Evolutionary conservation across 2,888 invertebrate genomes (phyloP).

Genomic region (Phaedon cochleariae): DNA sequence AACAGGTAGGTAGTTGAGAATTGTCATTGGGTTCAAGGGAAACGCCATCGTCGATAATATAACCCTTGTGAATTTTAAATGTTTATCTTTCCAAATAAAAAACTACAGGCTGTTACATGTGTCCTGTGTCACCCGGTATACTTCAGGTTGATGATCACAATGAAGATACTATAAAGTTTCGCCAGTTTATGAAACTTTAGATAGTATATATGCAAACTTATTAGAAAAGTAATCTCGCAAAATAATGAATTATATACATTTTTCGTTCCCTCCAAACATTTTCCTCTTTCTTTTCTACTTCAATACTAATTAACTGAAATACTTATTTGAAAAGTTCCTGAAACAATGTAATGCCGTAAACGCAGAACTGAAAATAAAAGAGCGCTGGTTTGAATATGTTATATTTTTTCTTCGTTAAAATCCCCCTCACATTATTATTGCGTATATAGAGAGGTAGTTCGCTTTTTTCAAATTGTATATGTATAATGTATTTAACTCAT

Average conservation of each 20-base stretch:
- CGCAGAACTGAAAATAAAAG: conserved; percentile 34
- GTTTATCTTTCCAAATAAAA: no score
- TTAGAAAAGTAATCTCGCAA: conserved; percentile 50
- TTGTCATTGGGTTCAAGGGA: no score
- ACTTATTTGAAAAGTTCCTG: conserved; percentile 44
- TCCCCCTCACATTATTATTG: conserved; percentile 31
- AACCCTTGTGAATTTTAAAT: no score
- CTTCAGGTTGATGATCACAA: no score
- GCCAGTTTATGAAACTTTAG: background rate
- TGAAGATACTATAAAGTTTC: no score
- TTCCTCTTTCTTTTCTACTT: conserved; percentile 42
- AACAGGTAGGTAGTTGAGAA: no score
- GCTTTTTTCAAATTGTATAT: conserved; percentile 16
- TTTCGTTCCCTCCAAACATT: conserved; percentile 41
- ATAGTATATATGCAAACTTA: conserved; percentile 36
- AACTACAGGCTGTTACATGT: no score
- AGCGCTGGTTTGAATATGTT: conserved; percentile 37
- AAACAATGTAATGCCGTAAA: conserved; percentile 39
- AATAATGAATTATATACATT: conserved; percentile 47
- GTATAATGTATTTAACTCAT: conserved; percentile 27
- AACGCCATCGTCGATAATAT: no score
- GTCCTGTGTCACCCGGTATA: no score
- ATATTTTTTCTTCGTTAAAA: background rate
- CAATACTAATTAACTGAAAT: conserved; percentile 48
- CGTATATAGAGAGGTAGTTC: conserved; percentile 22